Conservation (phyloP, 2,797 vertebrate species). For the Gymnopithys bicolor region DNA sequence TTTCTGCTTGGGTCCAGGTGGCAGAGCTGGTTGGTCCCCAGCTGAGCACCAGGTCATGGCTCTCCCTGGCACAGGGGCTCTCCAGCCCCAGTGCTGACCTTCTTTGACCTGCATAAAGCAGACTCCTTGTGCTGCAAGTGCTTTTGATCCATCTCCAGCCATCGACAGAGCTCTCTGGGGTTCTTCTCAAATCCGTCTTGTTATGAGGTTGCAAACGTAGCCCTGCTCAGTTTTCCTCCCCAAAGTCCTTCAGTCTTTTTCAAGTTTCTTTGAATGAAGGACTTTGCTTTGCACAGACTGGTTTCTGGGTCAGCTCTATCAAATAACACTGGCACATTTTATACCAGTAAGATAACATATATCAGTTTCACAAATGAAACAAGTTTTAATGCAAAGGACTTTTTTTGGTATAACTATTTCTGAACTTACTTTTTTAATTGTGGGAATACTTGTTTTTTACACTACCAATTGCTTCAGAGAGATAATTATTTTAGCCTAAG, state of each 20-base stretch:
- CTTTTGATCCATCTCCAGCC: background rate
- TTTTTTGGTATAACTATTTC: background rate
- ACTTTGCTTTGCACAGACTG: background rate
- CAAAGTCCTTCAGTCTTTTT: background rate
- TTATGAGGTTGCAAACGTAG: background rate
- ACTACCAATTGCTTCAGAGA: background rate
- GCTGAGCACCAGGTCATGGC: background rate
- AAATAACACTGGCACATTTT: background rate
- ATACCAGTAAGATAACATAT: background rate
- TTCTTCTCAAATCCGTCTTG: background rate
- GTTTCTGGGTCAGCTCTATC: conserved; percentile 21
- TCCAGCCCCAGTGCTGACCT: background rate
- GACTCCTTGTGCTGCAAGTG: background rate
- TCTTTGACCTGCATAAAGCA: accelerated
- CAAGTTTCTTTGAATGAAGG: background rate
- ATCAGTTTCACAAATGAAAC: background rate
- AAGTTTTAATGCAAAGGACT: background rate
- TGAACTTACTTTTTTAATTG: background rate
- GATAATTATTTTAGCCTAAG: background rate
- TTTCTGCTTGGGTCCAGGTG: background rate
- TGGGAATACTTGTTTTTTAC: background rate
- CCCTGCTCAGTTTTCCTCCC: background rate
- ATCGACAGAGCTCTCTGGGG: background rate
- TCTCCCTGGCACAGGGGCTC: background rate
- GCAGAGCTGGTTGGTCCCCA: background rate